These are phyloP conservation scores for Pheosia gnoma DNA, from an alignment of 2,888 invertebrate genomes.

Conservation along the genomic window DNA sequence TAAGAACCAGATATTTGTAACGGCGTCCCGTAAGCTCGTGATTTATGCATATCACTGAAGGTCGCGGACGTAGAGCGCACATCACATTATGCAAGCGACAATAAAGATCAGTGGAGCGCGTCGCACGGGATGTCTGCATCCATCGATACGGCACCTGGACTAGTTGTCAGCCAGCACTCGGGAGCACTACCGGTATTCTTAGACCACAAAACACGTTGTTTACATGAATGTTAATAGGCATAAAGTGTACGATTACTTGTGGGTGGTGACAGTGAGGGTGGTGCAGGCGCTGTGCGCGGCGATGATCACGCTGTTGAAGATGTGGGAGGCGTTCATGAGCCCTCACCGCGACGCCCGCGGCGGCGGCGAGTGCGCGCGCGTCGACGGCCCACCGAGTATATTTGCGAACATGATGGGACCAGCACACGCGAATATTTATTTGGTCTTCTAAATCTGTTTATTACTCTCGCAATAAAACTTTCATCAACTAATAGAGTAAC, in stretches of 20 bases:
- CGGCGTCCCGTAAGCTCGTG: constrained; percentile 5
- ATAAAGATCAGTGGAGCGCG: constrained; percentile 42
- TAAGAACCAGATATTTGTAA: constrained; percentile 1
- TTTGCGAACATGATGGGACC: background rate
- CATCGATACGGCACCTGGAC: constrained; percentile 17
- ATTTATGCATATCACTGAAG: constrained; percentile 16
- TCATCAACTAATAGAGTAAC: background rate
- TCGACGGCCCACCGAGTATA: background rate
- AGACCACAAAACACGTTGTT: background rate
- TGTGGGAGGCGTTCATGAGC: constrained; percentile 52
- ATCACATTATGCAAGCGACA: constrained; percentile 28
- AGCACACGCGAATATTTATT: background rate
- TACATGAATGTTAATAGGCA: constrained; percentile 11
- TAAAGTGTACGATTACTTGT: constrained; percentile 1
- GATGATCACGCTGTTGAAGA: constrained; percentile 63
- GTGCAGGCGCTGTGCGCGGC: constrained; percentile 9
- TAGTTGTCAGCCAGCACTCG: constrained; percentile 24
- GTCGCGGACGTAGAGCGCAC: constrained; percentile 19
- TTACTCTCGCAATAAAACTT: background rate
- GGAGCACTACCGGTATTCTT: constrained; percentile 4
- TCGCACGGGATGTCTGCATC: constrained; percentile 30
- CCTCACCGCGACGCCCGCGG: constrained; percentile 6
- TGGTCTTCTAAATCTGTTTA: constrained; percentile 1
- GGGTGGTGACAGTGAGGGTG: background rate
- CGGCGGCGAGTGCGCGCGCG: constrained; percentile 11